phyloP scores from a whole-genome alignment of 2,113 vertebrate genomes.

The Varanus salvator region DNA sequence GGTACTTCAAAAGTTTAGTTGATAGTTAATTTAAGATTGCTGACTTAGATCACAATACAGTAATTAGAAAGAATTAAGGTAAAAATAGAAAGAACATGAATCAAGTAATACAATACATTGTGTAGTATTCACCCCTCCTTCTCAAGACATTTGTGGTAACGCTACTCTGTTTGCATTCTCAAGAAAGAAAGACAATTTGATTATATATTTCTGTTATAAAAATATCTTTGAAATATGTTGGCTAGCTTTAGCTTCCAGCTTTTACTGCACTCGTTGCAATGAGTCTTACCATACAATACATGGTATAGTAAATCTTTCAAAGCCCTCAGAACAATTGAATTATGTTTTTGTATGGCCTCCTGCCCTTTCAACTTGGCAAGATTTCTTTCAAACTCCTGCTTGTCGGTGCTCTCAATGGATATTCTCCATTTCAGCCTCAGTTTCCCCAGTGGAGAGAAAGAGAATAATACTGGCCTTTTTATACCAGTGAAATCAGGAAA shows the following conservation, averaged over 20 bases:
- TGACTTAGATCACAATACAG: constrained; percentile 56
- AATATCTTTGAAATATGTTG: neutral
- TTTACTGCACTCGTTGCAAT: neutral
- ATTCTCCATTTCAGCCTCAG: neutral
- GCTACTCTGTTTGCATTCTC: constrained; percentile 20
- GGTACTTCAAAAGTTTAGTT: constrained; percentile 57
- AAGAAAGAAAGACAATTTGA: constrained; percentile 23
- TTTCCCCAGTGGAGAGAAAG: neutral
- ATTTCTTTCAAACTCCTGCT: neutral
- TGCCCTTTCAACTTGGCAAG: neutral
- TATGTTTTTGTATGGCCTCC: neutral
- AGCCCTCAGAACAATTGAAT: constrained; percentile 1
- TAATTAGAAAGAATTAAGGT: constrained; percentile 57
- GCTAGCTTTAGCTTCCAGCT: neutral
- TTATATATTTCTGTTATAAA: constrained; percentile 23
- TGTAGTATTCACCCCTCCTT: neutral
- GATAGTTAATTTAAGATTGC: constrained; percentile 51
- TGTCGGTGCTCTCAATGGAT: neutral
- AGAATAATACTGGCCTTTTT: neutral
- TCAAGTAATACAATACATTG: constrained; percentile 20
- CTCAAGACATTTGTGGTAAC: constrained; percentile 18
- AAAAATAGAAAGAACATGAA: constrained; percentile 60
- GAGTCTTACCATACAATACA: neutral
- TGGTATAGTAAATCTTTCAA: constrained; percentile 20
- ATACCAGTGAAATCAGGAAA: neutral